Evolutionary conservation across 1,140 invertebrate genomes (phyloP), one percentile per base, ranked within the genome.

Genomic region (Sipha flava): DNA sequence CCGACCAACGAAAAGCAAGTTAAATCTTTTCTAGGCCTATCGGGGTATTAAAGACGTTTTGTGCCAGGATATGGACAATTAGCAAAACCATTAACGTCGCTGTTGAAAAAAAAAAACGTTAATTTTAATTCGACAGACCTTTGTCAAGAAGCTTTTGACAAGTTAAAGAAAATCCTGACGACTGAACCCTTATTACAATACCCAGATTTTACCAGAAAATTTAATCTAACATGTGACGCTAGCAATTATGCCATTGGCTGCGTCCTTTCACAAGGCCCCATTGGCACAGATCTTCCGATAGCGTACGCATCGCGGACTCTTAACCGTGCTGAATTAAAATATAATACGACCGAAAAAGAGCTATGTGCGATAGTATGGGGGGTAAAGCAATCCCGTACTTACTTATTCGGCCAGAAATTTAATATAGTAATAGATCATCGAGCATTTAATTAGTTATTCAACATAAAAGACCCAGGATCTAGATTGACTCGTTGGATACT

Each of bases 401-500:
- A 88, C 82, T 72, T 90, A 4, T 86, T 85, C 77, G 86, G 86
- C 16, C 83, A 79, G 31, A 84, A 86, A 64, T 83, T 89, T 1
- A 73, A 86, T 10, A 89, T 87, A 0, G 88, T 85, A 29, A 89
- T 88, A 0, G 88, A 90, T 81, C 86, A 89, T 81, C 83, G 84
- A 81, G 85, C 87, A 0, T 81, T 89, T n/a, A 83, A 81, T 40
- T 89, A 86, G 85, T 81, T 89, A 5, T 84, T 85, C 34, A 85
- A 84, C 12, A 79, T 87, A 0, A 88, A 87, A 81, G 86, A 89
- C 52, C 85, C 86, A 23, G 85, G 84, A 14, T 84, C 85, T 45
- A 82, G 86, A 82, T 81, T 89, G 31, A 84, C 86, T 2, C 81
- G 87, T 21, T 90, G 88, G 88, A 80, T 85, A 73, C 37, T 88